phyloP scores from a whole-genome alignment of 2,888 invertebrate genomes.

The Lasioglossum figueresi region DNA sequence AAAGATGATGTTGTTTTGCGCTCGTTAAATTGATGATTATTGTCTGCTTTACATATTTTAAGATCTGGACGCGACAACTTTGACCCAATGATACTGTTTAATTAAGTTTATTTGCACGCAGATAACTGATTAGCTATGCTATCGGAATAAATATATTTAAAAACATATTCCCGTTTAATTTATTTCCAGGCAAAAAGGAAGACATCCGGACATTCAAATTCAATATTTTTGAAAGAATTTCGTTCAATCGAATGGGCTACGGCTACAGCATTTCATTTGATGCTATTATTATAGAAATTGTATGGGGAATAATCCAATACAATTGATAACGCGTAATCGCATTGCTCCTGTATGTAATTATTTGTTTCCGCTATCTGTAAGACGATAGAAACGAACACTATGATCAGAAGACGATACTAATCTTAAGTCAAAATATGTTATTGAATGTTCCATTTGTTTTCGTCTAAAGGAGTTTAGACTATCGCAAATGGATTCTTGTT shows the following conservation, averaged over 20 bases:
- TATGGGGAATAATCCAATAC: neutral
- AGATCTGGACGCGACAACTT: neutral
- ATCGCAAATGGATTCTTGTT: neutral
- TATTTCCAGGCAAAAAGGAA: neutral
- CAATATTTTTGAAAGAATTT: neutral
- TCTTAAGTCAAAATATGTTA: neutral
- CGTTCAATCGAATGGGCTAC: neutral
- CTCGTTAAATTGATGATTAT: neutral
- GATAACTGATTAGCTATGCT: neutral
- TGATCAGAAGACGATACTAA: neutral
- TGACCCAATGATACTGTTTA: neutral
- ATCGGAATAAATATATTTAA: neutral
- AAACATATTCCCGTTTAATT: neutral
- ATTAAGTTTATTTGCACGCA: neutral
- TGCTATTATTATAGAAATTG: neutral
- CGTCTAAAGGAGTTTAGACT: neutral
- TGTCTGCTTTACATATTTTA: neutral
- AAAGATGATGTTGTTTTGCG: neutral
- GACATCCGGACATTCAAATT: neutral
- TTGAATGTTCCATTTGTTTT: neutral
- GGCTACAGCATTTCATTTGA: neutral
- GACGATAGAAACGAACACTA: neutral
- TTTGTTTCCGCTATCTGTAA: neutral
- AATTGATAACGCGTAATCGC: neutral
- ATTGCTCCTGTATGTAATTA: neutral